These are phyloP conservation scores for Sinodicranocentrus sp. DNA, from an alignment of 2,888 invertebrate species.

Conservation along the genomic window DNA sequence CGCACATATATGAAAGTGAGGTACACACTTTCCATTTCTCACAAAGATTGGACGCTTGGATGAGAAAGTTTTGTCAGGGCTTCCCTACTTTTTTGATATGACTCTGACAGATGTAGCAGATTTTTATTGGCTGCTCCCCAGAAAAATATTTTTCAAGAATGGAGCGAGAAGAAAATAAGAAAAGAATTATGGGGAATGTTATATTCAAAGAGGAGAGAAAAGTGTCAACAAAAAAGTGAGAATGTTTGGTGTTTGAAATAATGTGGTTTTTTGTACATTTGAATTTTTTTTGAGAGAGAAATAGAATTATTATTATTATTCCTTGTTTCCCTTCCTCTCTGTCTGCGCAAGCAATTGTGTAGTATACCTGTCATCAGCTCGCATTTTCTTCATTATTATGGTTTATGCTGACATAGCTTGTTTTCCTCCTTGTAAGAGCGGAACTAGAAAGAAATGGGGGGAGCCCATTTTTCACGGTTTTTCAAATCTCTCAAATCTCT, in stretches of 20 bases:
- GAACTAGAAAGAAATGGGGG: too few species aligned
- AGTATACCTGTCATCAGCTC: slow-evolving; percentile 74
- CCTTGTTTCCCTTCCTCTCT: slow-evolving; percentile 1
- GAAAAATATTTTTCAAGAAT: slow-evolving; percentile 45
- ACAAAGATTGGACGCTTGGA: slow-evolving; percentile 24
- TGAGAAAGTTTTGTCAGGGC: slow-evolving; percentile 48
- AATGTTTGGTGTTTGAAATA: neutral
- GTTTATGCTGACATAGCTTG: slow-evolving; percentile 52
- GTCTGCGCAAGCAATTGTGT: slow-evolving; percentile 52
- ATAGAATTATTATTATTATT: too few species aligned
- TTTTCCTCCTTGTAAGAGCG: too few species aligned
- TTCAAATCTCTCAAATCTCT: too few species aligned
- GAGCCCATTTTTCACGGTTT: too few species aligned
- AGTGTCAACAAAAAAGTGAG: neutral
- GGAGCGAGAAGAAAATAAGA: neutral
- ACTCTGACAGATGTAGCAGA: slow-evolving; percentile 71
- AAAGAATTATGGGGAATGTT: neutral
- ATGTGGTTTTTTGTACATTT: too few species aligned
- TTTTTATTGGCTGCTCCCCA: slow-evolving; percentile 74
- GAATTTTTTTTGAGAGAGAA: too few species aligned
- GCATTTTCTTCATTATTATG: slow-evolving; percentile 73
- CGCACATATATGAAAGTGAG: too few species aligned
- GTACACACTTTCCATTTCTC: neutral
- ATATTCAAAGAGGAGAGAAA: neutral
- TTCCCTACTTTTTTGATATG: slow-evolving; percentile 49